A percentile compares a stretch with the other conserved stretches of the same genome.
phyloP scores from a whole-genome alignment of 1,140 invertebrate species.

The Cataglyphis hispanica region DNA sequence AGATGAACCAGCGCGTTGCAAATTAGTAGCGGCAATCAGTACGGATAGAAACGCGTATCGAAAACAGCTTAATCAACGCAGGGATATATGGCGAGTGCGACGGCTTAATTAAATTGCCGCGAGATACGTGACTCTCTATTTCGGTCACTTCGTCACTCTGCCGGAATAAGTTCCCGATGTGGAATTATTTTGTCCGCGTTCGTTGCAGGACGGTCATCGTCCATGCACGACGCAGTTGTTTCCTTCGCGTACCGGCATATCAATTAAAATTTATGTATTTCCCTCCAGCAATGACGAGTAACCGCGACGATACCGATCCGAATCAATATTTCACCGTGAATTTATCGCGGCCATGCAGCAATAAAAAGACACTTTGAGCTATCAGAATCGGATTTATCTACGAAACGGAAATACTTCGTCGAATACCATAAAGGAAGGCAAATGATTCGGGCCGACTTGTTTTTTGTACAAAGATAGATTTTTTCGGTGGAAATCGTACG shows the following conservation, averaged over 20 bases:
- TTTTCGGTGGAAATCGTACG: conserved; percentile 1
- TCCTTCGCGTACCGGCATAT: conserved; percentile 2
- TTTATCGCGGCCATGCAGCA: conserved; percentile 64
- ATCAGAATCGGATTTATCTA: conserved; percentile 59
- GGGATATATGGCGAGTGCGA: conserved; percentile 8
- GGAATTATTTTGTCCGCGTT: conserved; percentile 8
- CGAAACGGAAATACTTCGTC: conserved; percentile 41
- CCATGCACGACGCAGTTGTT: no score
- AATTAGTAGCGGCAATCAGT: conserved; percentile 37
- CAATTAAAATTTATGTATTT: conserved; percentile 78
- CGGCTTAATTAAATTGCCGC: conserved; percentile 24
- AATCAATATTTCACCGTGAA: conserved; percentile 47
- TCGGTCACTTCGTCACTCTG: background rate
- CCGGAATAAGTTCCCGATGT: conserved; percentile 12
- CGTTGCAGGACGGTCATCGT: background rate
- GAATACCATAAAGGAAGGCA: conserved; percentile 23
- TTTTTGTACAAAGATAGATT: conserved; percentile 10
- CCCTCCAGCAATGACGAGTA: conserved; percentile 47
- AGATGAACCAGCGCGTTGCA: background rate
- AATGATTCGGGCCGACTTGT: background rate
- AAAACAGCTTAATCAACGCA: conserved; percentile 53
- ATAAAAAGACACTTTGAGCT: background rate
- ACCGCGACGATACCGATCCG: conserved; percentile 50
- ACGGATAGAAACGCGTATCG: conserved; percentile 39
- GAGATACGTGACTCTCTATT: background rate